A percentile compares a stretch with the other conserved stretches of the same genome.
phyloP scores from a whole-genome alignment of 1,140 invertebrate genomes.

The Grapholita molesta region DNA sequence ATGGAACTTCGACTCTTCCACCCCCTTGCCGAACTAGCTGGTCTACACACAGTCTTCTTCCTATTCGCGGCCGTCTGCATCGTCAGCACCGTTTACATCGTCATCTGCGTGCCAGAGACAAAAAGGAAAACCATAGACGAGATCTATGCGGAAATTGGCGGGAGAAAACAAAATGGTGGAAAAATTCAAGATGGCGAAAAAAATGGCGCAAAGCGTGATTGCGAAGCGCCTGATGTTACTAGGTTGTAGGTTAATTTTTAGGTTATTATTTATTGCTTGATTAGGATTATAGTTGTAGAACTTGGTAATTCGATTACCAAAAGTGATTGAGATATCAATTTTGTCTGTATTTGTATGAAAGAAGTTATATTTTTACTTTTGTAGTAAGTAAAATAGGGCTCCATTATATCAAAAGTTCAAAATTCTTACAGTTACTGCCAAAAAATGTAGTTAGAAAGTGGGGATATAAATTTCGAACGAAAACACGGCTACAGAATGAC shows the following conservation, averaged over 20 bases:
- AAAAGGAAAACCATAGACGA: constrained; percentile 81
- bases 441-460: too few species aligned
- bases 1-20: not conserved
- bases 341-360: not conserved
- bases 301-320: not conserved
- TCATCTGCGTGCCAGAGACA: constrained; percentile 82
- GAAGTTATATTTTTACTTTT: not conserved
- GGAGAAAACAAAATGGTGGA: not conserved
- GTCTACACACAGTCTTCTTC: constrained; percentile 80
- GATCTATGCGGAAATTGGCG: constrained; percentile 1
- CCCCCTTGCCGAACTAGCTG: constrained; percentile 64
- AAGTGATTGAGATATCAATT: not conserved
- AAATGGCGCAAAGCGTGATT: not conserved
- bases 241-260: constrained; percentile 1
- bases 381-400: too few species aligned
- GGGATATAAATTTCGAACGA: too few species aligned
- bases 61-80: constrained; percentile 79
- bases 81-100: constrained; percentile 76
- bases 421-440: too few species aligned
- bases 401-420: too few species aligned
- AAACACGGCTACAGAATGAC: too few species aligned
- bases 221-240: not conserved
- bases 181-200: not conserved
- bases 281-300: not conserved
- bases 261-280: not conserved